Evolutionary conservation across 2,797 vertebrate species (phyloP), one percentile per base, ranked within the genome.

Genomic region (Cynodonichthys magdalenae): DNA sequence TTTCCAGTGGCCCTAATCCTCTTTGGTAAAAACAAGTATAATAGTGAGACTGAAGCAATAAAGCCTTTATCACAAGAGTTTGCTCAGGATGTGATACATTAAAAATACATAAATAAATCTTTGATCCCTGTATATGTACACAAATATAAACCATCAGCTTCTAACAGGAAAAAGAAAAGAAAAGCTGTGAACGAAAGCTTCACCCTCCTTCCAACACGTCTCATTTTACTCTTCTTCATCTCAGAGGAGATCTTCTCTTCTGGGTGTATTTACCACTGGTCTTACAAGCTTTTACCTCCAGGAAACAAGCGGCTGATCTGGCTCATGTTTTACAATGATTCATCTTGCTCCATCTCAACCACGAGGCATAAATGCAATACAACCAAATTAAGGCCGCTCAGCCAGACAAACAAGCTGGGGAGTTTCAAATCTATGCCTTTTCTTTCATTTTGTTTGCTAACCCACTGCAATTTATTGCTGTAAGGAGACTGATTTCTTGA

Each of bases 251-350:
- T 46, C 56, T 58, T 82, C 77, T 90, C 84, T 86, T 83, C 80
- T 87, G 83, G 86, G 89, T 85, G 82, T 89, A 83, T 89, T 91
- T 90, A 91, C 86, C 72, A 82, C 81, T 63, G 36, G 85, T 79
- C 75, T 85, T 86, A 81, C 74, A 81, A 79, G 82, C 71, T 74
- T 87, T 85, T 89, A 89, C 86, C 89, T 90, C 80, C 74, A 87
- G 90, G 84, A 90, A 85, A 84, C 82, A 82, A 83, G 79, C 54
- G 20, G 75, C 80, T 79, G 84, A 90, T 90, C 82, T 87, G 80
- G 76, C 81, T 88, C 85, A 87, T 89, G 78, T 86, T 87, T 89
- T 87, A 83, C 82, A 83, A 81, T 90, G 84, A 91, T 89, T 89
- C 87, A 88, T 89, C 85, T 86, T 53, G 63, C 78, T 77, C 67